phyloP scores from a whole-genome alignment of 2,888 invertebrate genomes.

The Idaea dimidiata region DNA sequence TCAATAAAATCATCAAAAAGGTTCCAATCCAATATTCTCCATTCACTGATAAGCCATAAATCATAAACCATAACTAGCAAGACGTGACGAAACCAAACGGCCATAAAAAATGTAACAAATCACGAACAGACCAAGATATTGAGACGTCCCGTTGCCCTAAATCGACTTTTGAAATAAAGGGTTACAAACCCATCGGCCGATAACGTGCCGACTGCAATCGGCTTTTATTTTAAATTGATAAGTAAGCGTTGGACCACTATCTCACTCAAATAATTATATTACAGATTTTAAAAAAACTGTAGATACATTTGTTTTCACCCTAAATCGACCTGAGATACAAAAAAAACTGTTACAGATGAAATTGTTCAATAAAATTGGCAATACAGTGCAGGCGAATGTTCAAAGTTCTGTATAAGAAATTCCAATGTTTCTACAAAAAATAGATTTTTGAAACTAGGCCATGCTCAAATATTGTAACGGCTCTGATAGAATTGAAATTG shows the following conservation, averaged over 20 bases:
- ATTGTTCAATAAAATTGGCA: conserved; percentile 57
- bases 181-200: not conserved
- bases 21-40: not conserved
- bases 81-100: not conserved
- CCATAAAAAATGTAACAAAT: conserved; percentile 4
- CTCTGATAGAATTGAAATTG: not conserved
- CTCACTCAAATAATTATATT: no score
- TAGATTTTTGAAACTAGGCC: conserved; percentile 74
- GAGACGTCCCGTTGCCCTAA: conserved; percentile 7
- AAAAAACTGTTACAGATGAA: conserved; percentile 27
- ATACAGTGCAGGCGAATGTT: conserved; percentile 51
- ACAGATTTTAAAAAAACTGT: not conserved
- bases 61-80: not conserved
- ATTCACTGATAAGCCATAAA: not conserved
- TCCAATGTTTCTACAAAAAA: conserved; percentile 59
- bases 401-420: conserved; percentile 68
- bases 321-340: conserved; percentile 14
- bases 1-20: no score
- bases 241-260: no score
- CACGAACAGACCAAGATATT: not conserved
- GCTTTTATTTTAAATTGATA: not conserved
- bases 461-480: conserved; percentile 44
- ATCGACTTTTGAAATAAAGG: conserved; percentile 14
- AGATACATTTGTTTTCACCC: not conserved
- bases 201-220: not conserved